A percentile compares a stretch with the other conserved stretches of the same genome.
These are phyloP conservation scores for Campoletis sonorensis DNA, from an alignment of 1,140 invertebrate genomes.

Conservation along the genomic window DNA sequence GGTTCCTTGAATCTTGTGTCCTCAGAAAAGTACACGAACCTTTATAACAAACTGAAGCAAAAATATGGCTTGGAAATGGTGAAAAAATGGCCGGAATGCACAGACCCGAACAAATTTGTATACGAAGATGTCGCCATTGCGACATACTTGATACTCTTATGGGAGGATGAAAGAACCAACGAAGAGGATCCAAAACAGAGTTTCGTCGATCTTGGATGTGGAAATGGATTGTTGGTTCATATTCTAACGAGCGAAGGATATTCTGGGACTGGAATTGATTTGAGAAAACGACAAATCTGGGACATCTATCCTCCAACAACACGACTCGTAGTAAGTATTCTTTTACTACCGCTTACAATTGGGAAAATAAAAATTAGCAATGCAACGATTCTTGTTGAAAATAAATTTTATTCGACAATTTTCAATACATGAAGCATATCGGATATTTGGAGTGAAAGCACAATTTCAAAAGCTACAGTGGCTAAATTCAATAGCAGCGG, in stretches of 20 bases:
- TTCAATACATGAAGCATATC: too few relatives aligned
- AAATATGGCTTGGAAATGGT: conserved; percentile 87
- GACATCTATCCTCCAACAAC: conserved; percentile 81
- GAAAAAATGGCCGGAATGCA: conserved; percentile 91
- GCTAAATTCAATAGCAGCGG: too few relatives aligned
- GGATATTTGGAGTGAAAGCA: too few relatives aligned
- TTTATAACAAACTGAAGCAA: conserved; percentile 87
- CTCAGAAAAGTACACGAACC: conserved; percentile 82
- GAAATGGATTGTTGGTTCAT: conserved; percentile 96
- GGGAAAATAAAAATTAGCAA: not conserved
- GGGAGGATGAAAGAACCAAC: conserved; percentile 79
- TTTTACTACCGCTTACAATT: conserved; percentile 37
- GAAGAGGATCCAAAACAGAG: conserved; percentile 76
- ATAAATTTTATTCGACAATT: too few relatives aligned
- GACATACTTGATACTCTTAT: conserved; percentile 90
- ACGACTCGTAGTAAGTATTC: conserved; percentile 69
- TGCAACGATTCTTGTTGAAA: too few relatives aligned
- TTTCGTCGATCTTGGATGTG: conserved; percentile 97
- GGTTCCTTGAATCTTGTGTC: conserved; percentile 84
- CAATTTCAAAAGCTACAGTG: too few relatives aligned
- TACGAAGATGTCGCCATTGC: conserved; percentile 98
- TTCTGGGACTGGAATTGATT: conserved; percentile 92
- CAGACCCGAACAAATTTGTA: conserved; percentile 96
- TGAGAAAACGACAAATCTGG: conserved; percentile 95
- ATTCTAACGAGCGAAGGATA: conserved; percentile 91